Evolutionary conservation across 2,797 vertebrate genomes (phyloP).

Genomic region (Eulemur rubriventer): DNA sequence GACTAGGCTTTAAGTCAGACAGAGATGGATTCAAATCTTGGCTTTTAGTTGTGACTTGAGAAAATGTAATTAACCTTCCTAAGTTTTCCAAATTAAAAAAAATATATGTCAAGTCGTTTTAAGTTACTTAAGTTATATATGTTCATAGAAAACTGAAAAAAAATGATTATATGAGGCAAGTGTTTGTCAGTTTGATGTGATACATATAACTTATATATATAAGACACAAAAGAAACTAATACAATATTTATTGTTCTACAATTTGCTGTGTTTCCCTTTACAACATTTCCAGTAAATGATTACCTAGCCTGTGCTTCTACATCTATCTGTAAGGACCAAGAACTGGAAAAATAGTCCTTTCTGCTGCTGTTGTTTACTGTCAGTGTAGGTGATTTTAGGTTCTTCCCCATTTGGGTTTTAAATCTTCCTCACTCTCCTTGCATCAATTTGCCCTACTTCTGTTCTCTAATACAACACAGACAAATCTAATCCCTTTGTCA

Average conservation of each 20-base stretch:
- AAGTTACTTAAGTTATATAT: conserved; percentile 19
- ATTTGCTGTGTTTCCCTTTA: neutral
- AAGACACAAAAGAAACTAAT: neutral
- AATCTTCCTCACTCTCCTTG: neutral
- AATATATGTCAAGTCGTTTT: neutral
- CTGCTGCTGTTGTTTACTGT: neutral
- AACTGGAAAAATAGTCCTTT: neutral
- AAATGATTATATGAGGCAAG: neutral
- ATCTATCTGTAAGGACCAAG: neutral
- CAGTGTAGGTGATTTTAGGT: neutral
- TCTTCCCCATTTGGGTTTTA: neutral
- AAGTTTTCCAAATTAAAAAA: conserved; percentile 28
- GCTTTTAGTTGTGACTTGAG: neutral
- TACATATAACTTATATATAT: neutral
- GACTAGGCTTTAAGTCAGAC: neutral
- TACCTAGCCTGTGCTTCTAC: neutral
- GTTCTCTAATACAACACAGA: neutral
- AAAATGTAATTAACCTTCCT: conserved; percentile 28
- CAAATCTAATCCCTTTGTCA: neutral
- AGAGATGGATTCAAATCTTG: neutral
- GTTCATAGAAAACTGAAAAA: neutral
- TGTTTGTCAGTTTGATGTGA: neutral
- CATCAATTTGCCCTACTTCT: neutral
- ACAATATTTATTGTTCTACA: neutral
- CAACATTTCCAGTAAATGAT: neutral